phyloP scores from a whole-genome alignment of 2,113 vertebrate species.

The Paedocypris sp. region DNA sequence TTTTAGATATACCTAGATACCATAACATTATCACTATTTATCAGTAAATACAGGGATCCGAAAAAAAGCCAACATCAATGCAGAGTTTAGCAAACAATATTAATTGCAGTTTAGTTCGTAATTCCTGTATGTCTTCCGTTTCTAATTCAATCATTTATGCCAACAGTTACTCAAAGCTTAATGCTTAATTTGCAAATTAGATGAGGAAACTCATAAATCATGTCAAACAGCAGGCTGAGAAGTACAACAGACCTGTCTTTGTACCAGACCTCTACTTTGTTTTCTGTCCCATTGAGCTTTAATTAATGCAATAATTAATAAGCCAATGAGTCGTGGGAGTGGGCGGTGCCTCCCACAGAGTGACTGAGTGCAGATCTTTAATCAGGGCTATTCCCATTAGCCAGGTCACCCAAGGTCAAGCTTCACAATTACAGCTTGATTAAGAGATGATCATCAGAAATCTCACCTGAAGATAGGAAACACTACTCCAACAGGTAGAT shows the following conservation, averaged over 20 bases:
- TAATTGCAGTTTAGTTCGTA: too few species aligned
- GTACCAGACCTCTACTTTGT: neutral
- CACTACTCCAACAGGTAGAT: neutral
- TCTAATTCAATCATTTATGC: neutral
- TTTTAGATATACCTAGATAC: too few species aligned
- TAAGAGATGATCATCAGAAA: conserved; percentile 62
- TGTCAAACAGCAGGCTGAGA: neutral
- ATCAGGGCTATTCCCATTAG: conserved; percentile 60
- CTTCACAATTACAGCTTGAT: conserved; percentile 64
- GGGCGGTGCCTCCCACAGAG: conserved; percentile 50
- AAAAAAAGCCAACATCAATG: too few species aligned
- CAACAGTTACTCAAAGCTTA: neutral
- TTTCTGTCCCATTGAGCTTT: conserved; percentile 30
- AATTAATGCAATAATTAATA: conserved; percentile 50
- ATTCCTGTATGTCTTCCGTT: neutral
- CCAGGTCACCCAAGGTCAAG: conserved; percentile 58
- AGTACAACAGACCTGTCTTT: neutral
- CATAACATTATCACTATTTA: too few species aligned
- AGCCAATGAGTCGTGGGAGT: conserved; percentile 47
- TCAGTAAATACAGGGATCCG: too few species aligned
- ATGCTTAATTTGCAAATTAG: conserved; percentile 1
- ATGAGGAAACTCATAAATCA: neutral
- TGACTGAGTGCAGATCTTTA: conserved; percentile 59
- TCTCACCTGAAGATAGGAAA: neutral
- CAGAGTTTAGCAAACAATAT: too few species aligned